Evolutionary conservation across 2,888 invertebrate genomes (phyloP), one percentile per base, ranked within the genome.

Genomic region (Strigamia maritima): DNA sequence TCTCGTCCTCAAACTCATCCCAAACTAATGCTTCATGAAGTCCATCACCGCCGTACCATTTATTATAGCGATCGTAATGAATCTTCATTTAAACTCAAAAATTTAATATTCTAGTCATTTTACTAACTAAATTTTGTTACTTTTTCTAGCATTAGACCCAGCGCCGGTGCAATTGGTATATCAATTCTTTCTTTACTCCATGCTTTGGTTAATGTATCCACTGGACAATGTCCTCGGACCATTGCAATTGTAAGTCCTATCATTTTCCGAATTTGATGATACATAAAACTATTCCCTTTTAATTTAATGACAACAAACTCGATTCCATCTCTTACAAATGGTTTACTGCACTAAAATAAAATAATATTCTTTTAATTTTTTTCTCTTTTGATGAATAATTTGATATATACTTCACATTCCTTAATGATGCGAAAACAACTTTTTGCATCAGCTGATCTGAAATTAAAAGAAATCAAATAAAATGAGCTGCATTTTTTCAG

Each of bases 201-300:
- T 0, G 88, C 86, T 82, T 86, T 86, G 28, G 86, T 84, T 81
- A 98, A 87, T 0, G 90, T 90, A 0, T 91, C 90, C 6, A 19
- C 8, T 2, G 54, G 19, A 19, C 54, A 54, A 54, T 19, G 8
- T 0, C 94, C 95, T 78, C 94, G 89, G 0, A 94, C 87, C 26
- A 97, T 89, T 0, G 95, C 95, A 83, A 98, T 90, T 54, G 91
- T 89, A 77, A 96, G 85, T 0, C 96, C 89, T 49, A 90, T 91
- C 98, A 99, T 99, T 89, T 99, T 99, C 40, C 99, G 89, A 81
- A 99, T 99, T 88, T 99, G 99, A 88, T 99, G 98, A 82, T 99
- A 85, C 95, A 99, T 97, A 86, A 99, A 99, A 86, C 98, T 98
- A 87, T 99, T 98, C 4, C 98, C 92, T 85, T 90, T 94, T 0